These are phyloP conservation scores for Trichosurus vulpecula DNA, from an alignment of 2,797 vertebrate genomes.

Conservation along the genomic window DNA sequence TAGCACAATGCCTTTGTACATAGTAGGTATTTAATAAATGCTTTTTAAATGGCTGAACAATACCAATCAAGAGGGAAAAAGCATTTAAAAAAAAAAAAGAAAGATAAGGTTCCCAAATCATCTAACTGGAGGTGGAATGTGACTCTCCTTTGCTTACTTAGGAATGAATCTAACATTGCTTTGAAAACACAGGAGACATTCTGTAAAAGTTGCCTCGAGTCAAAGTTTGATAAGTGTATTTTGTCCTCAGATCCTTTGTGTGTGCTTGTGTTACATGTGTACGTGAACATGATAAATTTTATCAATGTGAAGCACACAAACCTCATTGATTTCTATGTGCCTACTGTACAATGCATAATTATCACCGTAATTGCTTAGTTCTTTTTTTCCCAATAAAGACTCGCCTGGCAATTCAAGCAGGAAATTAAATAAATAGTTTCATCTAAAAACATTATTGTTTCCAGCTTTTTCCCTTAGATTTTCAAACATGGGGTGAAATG, in stretches of 20 bases:
- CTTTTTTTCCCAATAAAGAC: neutral
- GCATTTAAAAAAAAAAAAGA: neutral
- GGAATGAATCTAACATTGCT: neutral
- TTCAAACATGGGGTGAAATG: neutral
- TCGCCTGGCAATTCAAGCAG: conserved; percentile 33
- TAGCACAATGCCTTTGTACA: neutral
- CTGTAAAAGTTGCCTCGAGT: neutral
- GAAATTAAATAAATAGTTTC: conserved; percentile 54
- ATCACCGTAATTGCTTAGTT: neutral
- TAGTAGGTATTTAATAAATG: accelerated
- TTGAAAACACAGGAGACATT: neutral
- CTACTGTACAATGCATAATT: neutral
- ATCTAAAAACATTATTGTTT: conserved; percentile 52
- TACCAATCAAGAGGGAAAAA: neutral
- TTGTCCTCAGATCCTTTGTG: neutral
- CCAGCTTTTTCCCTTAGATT: neutral
- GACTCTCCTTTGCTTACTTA: neutral
- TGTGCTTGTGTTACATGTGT: neutral
- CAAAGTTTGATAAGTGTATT: neutral
- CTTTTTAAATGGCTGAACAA: neutral
- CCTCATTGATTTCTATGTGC: neutral
- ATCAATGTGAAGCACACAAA: neutral
- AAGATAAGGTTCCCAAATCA: neutral
- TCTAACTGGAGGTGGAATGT: neutral
- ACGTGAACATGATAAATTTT: neutral